phyloP scores from a whole-genome alignment of 2,888 invertebrate genomes.

The Belgica antarctica region DNA sequence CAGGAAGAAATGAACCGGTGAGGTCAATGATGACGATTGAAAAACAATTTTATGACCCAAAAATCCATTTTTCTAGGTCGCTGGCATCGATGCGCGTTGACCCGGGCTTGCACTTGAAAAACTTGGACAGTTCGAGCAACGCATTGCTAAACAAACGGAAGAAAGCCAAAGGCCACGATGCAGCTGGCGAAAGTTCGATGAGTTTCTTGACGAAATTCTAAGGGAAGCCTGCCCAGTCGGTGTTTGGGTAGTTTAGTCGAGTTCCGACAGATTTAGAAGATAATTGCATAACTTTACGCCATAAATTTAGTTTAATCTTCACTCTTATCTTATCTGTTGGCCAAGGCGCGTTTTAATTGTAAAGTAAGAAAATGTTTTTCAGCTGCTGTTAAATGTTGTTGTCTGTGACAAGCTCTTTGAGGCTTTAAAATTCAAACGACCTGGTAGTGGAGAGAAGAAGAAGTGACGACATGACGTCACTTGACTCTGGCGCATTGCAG shows the following conservation, averaged over 20 bases:
- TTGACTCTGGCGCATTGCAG: too few species aligned
- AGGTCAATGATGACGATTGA: too few species aligned
- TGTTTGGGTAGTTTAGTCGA: constrained; percentile 1
- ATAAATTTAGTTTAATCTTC: constrained; percentile 6
- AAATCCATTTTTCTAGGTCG: constrained; percentile 56
- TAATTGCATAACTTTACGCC: background rate
- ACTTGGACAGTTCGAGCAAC: constrained; percentile 89
- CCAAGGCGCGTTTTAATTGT: too few species aligned
- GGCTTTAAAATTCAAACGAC: too few species aligned
- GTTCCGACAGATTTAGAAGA: background rate
- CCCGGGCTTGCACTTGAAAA: constrained; percentile 94
- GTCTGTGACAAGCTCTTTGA: too few species aligned
- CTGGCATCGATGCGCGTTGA: constrained; percentile 98
- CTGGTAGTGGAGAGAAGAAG: too few species aligned
- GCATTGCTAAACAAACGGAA: constrained; percentile 79
- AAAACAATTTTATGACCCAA: background rate
- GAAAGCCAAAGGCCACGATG: constrained; percentile 36
- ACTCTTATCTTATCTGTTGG: background rate
- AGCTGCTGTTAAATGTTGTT: too few species aligned
- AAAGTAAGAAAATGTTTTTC: too few species aligned
- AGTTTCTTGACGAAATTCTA: constrained; percentile 27
- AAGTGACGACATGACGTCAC: too few species aligned
- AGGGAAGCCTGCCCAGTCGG: constrained; percentile 12
- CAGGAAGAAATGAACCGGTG: constrained; percentile 31
- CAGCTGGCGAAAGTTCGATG: constrained; percentile 14